phyloP scores from a whole-genome alignment of 1,140 invertebrate genomes.

The Dinoponera quadriceps region DNA sequence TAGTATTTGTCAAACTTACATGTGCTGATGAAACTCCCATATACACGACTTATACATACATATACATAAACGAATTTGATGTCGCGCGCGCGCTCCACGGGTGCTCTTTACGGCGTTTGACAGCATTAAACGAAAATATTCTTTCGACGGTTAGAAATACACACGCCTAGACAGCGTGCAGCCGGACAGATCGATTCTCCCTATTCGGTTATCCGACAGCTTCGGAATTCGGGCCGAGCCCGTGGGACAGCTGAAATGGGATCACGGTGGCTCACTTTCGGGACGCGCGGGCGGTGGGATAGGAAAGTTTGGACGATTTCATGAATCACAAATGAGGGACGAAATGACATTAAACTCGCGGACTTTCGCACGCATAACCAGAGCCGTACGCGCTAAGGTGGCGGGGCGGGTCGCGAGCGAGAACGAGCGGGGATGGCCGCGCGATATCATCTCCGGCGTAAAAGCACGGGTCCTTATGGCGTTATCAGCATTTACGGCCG shows the following conservation, averaged over 20 bases:
- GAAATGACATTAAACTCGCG: conserved; percentile 76
- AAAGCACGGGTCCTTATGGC: conserved; percentile 27
- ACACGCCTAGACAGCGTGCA: conserved; percentile 13
- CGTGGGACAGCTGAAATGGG: conserved; percentile 72
- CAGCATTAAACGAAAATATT: conserved; percentile 28
- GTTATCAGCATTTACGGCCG: conserved; percentile 64
- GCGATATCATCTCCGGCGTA: conserved; percentile 42
- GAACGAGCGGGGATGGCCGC: conserved; percentile 13
- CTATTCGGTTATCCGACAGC: conserved; percentile 68
- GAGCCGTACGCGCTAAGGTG: conserved; percentile 57
- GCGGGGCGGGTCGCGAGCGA: conserved; percentile 39
- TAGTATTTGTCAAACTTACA: conserved; percentile 43
- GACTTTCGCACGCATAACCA: conserved; percentile 72
- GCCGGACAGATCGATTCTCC: conserved; percentile 66
- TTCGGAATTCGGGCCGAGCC: conserved; percentile 65
- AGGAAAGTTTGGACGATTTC: conserved; percentile 74
- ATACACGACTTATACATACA: not conserved
- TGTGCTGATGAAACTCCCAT: conserved; percentile 31
- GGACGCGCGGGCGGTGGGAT: conserved; percentile 18
- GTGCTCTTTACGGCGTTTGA: not conserved
- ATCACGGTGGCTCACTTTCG: conserved; percentile 74
- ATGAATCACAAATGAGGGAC: conserved; percentile 78
- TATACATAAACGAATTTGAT: not conserved
- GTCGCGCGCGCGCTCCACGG: not conserved
- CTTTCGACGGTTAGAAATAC: not conserved